phyloP scores from a whole-genome alignment of 2,113 vertebrate genomes.

The Bothrops jararaca region DNA sequence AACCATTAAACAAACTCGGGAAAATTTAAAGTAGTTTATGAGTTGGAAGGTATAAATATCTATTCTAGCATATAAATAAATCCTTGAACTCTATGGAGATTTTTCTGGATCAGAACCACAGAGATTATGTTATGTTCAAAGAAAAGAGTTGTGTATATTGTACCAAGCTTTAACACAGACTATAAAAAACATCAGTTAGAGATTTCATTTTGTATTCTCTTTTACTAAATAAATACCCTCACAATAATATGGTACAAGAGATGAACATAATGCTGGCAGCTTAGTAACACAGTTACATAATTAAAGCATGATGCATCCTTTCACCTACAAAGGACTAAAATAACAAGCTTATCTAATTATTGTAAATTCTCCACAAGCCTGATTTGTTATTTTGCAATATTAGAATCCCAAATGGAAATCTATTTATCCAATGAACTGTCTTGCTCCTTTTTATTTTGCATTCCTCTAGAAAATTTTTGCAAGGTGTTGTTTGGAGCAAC shows the following conservation, averaged over 20 bases:
- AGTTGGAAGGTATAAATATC: not conserved
- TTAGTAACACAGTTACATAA: not conserved
- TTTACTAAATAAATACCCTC: not conserved
- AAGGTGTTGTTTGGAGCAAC: not conserved
- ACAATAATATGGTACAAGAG: not conserved
- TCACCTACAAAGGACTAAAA: not conserved
- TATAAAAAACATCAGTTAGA: not conserved
- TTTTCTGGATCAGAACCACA: not conserved
- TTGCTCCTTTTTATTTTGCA: not conserved
- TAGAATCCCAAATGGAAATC: not conserved
- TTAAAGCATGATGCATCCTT: not conserved
- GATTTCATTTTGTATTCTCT: not conserved
- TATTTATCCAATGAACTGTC: not conserved
- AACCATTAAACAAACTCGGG: not conserved
- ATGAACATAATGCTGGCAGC: not conserved
- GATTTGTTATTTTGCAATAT: not conserved
- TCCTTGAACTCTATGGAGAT: not conserved
- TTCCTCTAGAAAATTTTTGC: not conserved
- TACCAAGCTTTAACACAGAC: not conserved
- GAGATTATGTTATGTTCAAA: not conserved
- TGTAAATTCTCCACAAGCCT: not conserved
- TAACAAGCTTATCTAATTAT: not conserved
- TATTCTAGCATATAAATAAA: not conserved
- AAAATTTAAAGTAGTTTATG: not conserved
- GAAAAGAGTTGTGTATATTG: not conserved